phyloP scores from a whole-genome alignment of 1,140 invertebrate species.

The Drosophila pseudoobscura region DNA sequence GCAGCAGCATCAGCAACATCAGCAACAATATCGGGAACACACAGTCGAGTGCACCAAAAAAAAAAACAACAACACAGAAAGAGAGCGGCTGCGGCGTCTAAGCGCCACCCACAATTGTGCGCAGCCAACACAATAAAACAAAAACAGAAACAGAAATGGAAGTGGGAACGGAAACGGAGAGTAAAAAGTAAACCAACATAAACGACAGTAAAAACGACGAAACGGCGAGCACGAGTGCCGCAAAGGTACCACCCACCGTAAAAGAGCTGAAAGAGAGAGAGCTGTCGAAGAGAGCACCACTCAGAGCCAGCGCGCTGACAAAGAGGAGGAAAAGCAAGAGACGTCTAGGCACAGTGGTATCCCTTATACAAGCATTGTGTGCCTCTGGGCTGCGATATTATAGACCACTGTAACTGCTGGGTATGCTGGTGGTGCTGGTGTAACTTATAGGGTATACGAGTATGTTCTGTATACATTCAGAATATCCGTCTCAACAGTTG shows the following conservation, averaged over 20 bases:
- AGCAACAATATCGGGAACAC: slow-evolving; percentile 17
- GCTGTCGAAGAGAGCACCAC: neutral
- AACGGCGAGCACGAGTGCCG: slow-evolving; percentile 28
- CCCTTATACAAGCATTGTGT: too few relatives aligned
- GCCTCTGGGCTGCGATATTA: too few relatives aligned
- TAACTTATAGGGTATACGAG: too few relatives aligned
- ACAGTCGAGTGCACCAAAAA: too few relatives aligned
- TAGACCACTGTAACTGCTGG: too few relatives aligned
- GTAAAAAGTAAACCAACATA: slow-evolving; percentile 16
- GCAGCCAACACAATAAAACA: neutral
- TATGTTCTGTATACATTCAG: too few relatives aligned
- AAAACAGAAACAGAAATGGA: neutral
- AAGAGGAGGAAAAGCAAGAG: neutral
- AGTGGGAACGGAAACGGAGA: neutral
- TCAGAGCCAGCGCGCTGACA: slow-evolving; percentile 10
- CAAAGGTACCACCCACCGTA: slow-evolving; percentile 1
- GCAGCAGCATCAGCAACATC: neutral
- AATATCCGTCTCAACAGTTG: too few relatives aligned
- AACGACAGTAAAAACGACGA: slow-evolving; percentile 29
- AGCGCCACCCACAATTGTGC: slow-evolving; percentile 64
- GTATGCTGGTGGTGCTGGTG: too few relatives aligned
- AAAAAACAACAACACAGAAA: slow-evolving; percentile 2
- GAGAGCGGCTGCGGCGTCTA: slow-evolving; percentile 17
- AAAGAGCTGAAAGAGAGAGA: neutral
- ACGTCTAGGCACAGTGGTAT: neutral